phyloP scores from a whole-genome alignment of 2,113 vertebrate genomes.

The Stomatorhinus ivindoensis region DNA sequence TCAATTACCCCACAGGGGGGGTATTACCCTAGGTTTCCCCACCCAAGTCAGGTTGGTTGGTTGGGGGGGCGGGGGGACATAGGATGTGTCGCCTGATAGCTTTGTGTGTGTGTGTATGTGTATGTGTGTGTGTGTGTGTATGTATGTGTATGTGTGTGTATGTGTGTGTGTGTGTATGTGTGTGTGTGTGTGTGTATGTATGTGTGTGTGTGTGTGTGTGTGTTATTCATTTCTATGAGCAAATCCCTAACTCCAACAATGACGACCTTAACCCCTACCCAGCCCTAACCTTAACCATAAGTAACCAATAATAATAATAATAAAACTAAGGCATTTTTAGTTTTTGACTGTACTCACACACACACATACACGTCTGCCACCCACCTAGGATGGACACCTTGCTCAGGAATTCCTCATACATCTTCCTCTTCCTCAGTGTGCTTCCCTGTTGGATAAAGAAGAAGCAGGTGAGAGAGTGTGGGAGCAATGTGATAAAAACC shows the following conservation, averaged over 20 bases:
- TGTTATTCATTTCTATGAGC: too few relatives aligned
- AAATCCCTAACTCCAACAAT: too few relatives aligned
- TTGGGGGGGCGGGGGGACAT: neutral
- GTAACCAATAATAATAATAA: too few relatives aligned
- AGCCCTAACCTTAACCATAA: too few relatives aligned
- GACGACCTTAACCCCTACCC: too few relatives aligned
- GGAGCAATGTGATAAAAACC: too few relatives aligned
- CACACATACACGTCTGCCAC: constrained; percentile 30
- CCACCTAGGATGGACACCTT: constrained; percentile 78
- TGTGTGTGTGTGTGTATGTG: neutral
- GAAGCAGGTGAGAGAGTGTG: neutral
- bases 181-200: neutral
- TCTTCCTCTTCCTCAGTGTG: constrained; percentile 72
- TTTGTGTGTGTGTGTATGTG: neutral
- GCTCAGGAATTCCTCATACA: constrained; percentile 79
- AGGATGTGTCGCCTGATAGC: neutral
- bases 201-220: neutral
- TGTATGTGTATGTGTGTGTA: neutral
- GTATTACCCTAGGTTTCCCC: neutral
- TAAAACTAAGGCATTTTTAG: too few relatives aligned
- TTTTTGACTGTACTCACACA: neutral
- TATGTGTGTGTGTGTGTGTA: neutral
- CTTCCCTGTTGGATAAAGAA: constrained; percentile 58
- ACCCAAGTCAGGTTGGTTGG: neutral
- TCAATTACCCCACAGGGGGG: neutral